phyloP scores from a whole-genome alignment of 1,140 invertebrate species.

The Hirudo medicinalis region DNA sequence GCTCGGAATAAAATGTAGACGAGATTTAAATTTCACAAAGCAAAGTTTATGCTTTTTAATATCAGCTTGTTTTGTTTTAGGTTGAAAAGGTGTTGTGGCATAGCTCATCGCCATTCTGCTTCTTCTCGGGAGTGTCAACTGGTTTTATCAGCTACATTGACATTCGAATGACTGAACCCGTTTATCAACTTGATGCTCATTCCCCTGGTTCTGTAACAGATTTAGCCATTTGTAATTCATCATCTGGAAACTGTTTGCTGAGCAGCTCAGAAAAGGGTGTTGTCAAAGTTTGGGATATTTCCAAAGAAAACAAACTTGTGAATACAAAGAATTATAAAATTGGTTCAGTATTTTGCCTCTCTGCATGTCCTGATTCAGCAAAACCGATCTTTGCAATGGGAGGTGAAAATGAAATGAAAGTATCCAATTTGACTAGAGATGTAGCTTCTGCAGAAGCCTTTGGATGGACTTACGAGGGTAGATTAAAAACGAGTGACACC shows the following conservation, averaged over 20 bases:
- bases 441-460: conserved; percentile 23
- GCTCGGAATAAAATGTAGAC: no score
- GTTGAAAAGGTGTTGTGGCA: conserved; percentile 74
- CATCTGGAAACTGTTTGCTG: conserved; percentile 53
- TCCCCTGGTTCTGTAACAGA: conserved; percentile 26
- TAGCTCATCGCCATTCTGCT: conserved; percentile 55
- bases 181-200: conserved; percentile 56
- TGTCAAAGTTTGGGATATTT: conserved; percentile 65
- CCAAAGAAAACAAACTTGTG: conserved; percentile 34
- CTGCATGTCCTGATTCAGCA: conserved; percentile 63
- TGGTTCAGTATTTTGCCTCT: conserved; percentile 53
- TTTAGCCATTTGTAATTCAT: conserved; percentile 51
- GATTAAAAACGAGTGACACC: neutral
- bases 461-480: neutral
- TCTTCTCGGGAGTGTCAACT: conserved; percentile 58
- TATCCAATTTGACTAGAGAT: conserved; percentile 58
- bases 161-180: conserved; percentile 43
- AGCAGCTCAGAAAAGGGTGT: conserved; percentile 58
- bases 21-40: no score
- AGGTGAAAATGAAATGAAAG: conserved; percentile 64
- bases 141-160: conserved; percentile 53
- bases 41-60: no score
- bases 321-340: conserved; percentile 32
- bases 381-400: conserved; percentile 59
- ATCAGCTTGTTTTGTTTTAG: neutral